phyloP scores from a whole-genome alignment of 2,888 invertebrate species.

The Salpingus planirostris region DNA sequence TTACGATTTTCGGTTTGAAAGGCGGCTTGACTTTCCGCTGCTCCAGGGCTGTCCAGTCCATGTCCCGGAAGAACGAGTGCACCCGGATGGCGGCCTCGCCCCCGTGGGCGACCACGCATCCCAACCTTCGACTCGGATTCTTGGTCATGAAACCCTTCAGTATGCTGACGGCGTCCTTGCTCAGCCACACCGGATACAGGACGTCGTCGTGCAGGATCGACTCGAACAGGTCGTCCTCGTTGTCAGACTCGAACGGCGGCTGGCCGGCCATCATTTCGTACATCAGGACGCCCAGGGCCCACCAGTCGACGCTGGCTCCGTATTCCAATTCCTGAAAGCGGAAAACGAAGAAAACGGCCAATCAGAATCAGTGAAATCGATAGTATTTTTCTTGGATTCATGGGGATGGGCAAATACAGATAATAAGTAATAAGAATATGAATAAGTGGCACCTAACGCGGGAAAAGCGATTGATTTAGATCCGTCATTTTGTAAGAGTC shows the following conservation, averaged over 20 bases:
- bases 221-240: slow-evolving; percentile 98
- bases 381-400: too few relatives aligned
- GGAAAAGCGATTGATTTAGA: too few relatives aligned
- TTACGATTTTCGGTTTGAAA: slow-evolving; percentile 95
- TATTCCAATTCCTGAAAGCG: slow-evolving; percentile 49
- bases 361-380: neutral
- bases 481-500: too few relatives aligned
- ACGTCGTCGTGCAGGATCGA: slow-evolving; percentile 98
- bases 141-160: slow-evolving; percentile 97
- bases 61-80: slow-evolving; percentile 87
- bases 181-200: slow-evolving; percentile 94
- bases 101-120: slow-evolving; percentile 69
- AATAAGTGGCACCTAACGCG: too few relatives aligned
- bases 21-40: slow-evolving; percentile 88
- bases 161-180: slow-evolving; percentile 83
- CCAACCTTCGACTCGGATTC: slow-evolving; percentile 86
- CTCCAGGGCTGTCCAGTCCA: slow-evolving; percentile 95
- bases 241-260: slow-evolving; percentile 99
- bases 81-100: slow-evolving; percentile 78
- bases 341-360: slow-evolving; percentile 5
- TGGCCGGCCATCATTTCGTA: slow-evolving; percentile 99
- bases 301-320: slow-evolving; percentile 87
- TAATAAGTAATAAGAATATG: too few relatives aligned
- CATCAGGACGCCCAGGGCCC: slow-evolving; percentile 96
- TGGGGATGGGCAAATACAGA: too few relatives aligned